Base-by-base conservation (phyloP, 1,140 invertebrate species). In the Wasmannia auropunctata region DNA sequence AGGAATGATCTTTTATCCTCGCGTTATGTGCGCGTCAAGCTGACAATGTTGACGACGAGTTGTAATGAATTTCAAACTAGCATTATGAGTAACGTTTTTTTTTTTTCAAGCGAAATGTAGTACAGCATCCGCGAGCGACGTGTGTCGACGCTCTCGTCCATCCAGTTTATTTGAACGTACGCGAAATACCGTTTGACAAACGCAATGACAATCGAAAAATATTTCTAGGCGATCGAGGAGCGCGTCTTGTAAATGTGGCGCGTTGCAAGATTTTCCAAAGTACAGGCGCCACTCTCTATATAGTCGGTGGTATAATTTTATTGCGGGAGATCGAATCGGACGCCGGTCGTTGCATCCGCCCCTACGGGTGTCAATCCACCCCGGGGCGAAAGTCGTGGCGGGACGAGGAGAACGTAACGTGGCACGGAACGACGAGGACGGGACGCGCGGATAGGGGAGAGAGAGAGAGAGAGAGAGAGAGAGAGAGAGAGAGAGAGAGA, bases 391-490 rank as follows among this genome's bases (percentile, higher is more conserved):
- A 74, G 67, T 60, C 63, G 88, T 85, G 62, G 85, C 70, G 76
- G 75, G 62, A 79, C 75, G 85, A 70, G 67, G 72, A 86, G 62
- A 86, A 84, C 46, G 87, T 69, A 72, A 86, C 79, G n/a, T n/a
- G 69, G 54, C 25, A n/a, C 37, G 69, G 60, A n/a, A 67, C 51
- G 49, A 58, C 49, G 77, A 86, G 85, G 65, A 86, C n/a, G 63
- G 28, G 37, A 25, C 63, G 46, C 58, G 67, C n/a, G n/a, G n/a
- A n/a, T n/a, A n/a, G n/a, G 77, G 63, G 88, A 85, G 74, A 89
- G 90, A 91, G 91, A 92, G 46, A 56, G 80, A 76, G 58, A 49
- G 54, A 22, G 22, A 70, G 88, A 83, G 77, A 58, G 88, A 51
- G 43, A 49, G 54, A 22, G 22, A 70, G 88, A 76, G 72, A 58